These are phyloP conservation scores for Spea bombifrons DNA, from an alignment of 2,113 vertebrate genomes.

Conservation along the genomic window DNA sequence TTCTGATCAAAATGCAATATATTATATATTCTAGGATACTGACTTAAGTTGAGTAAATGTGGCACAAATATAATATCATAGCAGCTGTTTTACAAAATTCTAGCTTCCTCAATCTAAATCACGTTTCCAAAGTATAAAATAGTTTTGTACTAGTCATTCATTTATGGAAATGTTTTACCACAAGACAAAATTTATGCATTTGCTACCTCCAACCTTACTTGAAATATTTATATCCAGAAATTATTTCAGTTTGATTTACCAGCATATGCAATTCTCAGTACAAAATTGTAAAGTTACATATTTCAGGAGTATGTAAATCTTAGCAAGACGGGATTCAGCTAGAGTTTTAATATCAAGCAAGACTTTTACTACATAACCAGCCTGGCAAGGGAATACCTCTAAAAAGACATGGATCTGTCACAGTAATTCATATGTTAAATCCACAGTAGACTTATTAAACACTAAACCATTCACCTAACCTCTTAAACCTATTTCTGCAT, in stretches of 20 bases:
- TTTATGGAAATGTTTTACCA: conserved; percentile 41
- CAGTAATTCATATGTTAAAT: background rate
- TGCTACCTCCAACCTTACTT: conserved; percentile 29
- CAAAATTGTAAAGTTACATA: conserved; percentile 17
- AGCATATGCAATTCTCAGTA: conserved; percentile 30
- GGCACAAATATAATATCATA: conserved; percentile 32
- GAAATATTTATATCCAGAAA: conserved; percentile 43
- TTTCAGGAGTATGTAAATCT: conserved; percentile 41
- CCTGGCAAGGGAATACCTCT: background rate
- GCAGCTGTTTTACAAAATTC: conserved; percentile 37
- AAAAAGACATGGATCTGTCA: background rate
- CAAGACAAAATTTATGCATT: conserved; percentile 37
- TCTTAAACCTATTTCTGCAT: too few relatives aligned
- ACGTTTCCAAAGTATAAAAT: conserved; percentile 22
- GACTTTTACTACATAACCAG: conserved; percentile 2
- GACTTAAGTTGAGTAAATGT: conserved; percentile 10
- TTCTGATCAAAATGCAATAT: conserved; percentile 8
- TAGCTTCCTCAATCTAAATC: conserved; percentile 12
- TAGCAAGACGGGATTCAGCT: conserved; percentile 4
- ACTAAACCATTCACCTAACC: too few relatives aligned
- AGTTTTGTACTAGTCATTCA: conserved; percentile 41
- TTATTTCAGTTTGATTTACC: conserved; percentile 44
- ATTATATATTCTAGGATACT: conserved; percentile 14
- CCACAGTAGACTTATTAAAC: background rate
- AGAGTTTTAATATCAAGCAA: conserved; percentile 11